Percentiles rank a stretch among this genome's conserved stretches.
Conservation (phyloP, 2,888 invertebrate species). For the Apamea crenata region DNA sequence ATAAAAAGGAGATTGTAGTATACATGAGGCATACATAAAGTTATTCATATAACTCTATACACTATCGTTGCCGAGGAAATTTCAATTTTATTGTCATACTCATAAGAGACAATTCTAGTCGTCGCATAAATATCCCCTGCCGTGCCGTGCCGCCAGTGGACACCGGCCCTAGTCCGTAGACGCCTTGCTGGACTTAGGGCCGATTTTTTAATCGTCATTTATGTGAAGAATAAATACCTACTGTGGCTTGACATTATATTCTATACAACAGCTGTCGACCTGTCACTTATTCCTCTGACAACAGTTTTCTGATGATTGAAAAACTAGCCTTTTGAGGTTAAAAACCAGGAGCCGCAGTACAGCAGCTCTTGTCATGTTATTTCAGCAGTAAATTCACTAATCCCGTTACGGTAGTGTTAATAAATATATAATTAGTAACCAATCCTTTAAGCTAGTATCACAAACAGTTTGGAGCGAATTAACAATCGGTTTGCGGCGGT, state of each 20-base stretch:
- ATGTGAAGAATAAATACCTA: too few relatives aligned
- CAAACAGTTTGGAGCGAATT: conserved; percentile 14
- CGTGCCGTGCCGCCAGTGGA: too few relatives aligned
- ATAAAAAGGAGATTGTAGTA: too few relatives aligned
- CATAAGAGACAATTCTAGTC: too few relatives aligned
- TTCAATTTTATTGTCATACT: too few relatives aligned
- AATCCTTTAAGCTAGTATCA: conserved; percentile 3
- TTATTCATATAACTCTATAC: too few relatives aligned
- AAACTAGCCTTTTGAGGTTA: not conserved
- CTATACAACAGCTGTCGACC: not conserved
- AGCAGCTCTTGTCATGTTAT: too few relatives aligned
- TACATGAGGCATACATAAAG: too few relatives aligned
- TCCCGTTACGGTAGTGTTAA: not conserved
- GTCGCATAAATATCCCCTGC: too few relatives aligned
- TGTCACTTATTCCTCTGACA: not conserved
- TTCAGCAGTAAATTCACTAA: not conserved
- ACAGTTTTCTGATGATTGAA: not conserved
- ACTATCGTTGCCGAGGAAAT: too few relatives aligned
- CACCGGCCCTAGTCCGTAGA: too few relatives aligned
- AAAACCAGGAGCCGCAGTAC: not conserved
- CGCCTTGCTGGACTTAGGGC: not conserved
- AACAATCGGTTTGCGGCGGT: conserved; percentile 33
- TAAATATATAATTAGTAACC: conserved; percentile 34
- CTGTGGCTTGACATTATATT: not conserved
- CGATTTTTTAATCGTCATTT: not conserved